Percentiles rank a stretch among this genome's conserved stretches.
phyloP scores from a whole-genome alignment of 2,888 invertebrate species.

The Scaptodrosophila latifasciaeformis region DNA sequence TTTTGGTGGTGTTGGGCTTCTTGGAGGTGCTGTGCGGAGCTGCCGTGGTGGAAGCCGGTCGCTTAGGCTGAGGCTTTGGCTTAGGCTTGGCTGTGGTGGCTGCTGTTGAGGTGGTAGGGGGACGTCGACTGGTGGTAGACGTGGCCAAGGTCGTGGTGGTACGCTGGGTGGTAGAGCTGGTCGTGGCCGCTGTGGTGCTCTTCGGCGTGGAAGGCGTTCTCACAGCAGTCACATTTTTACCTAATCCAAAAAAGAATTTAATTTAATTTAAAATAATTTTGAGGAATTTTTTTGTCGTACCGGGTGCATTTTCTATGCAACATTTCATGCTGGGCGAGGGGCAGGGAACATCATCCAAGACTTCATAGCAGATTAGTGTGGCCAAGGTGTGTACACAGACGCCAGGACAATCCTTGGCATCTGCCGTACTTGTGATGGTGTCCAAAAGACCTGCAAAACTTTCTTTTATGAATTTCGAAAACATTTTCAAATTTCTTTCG shows the following conservation, averaged over 20 bases:
- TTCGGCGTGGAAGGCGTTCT: conserved; percentile 35
- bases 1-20: conserved; percentile 61
- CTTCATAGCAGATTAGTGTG: conserved; percentile 89
- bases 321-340: conserved; percentile 89
- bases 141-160: conserved; percentile 54
- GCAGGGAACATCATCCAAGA: conserved; percentile 87
- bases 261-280: background rate
- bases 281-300: conserved; percentile 68
- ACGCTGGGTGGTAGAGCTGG: conserved; percentile 42
- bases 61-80: conserved; percentile 56
- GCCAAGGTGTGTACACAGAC: conserved; percentile 91
- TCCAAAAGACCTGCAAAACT: conserved; percentile 83
- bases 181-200: conserved; percentile 37
- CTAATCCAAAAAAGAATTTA: conserved; percentile 24
- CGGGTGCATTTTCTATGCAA: conserved; percentile 85
- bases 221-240: conserved; percentile 74
- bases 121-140: conserved; percentile 60
- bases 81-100: conserved; percentile 56
- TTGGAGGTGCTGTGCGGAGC: conserved; percentile 48
- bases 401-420: conserved; percentile 91
- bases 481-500: background rate
- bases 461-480: background rate
- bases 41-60: conserved; percentile 56
- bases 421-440: conserved; percentile 88
- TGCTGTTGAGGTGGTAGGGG: conserved; percentile 41